Evolutionary conservation across 2,113 vertebrate genomes (phyloP).

Genomic region (Neodon shergylaensis): DNA sequence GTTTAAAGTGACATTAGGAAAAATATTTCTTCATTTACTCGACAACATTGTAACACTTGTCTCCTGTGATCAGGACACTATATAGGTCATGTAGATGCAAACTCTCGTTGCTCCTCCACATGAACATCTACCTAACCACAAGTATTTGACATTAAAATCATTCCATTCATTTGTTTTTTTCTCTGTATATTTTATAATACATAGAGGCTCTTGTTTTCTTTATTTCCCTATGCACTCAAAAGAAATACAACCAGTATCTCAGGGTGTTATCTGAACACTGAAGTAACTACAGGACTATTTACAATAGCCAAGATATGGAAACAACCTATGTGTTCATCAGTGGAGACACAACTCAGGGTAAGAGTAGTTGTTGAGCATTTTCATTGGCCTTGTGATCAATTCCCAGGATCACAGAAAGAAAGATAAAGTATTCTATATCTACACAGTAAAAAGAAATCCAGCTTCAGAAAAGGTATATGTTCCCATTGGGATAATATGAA

Average conservation of each 20-base stretch:
- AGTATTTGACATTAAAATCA: constrained; percentile 4
- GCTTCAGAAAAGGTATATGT: neutral
- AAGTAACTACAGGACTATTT: neutral
- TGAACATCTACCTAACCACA: neutral
- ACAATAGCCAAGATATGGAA: neutral
- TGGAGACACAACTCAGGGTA: neutral
- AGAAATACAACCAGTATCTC: neutral
- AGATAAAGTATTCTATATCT: neutral
- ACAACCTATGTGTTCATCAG: neutral
- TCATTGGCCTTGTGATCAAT: neutral
- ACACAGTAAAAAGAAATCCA: neutral
- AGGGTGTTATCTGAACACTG: neutral
- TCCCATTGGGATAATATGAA: neutral
- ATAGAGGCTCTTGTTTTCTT: neutral
- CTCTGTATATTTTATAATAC: neutral
- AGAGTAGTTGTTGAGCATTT: neutral
- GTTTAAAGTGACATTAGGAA: neutral
- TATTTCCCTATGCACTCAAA: neutral
- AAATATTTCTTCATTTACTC: neutral
- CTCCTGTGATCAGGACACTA: neutral
- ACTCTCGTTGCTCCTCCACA: neutral
- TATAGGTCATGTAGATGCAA: neutral
- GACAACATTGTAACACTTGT: neutral
- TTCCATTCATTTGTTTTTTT: neutral
- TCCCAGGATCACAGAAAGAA: neutral